Conservation (phyloP, 2,888 invertebrate species). For the Lasioglossum zephyrum region DNA sequence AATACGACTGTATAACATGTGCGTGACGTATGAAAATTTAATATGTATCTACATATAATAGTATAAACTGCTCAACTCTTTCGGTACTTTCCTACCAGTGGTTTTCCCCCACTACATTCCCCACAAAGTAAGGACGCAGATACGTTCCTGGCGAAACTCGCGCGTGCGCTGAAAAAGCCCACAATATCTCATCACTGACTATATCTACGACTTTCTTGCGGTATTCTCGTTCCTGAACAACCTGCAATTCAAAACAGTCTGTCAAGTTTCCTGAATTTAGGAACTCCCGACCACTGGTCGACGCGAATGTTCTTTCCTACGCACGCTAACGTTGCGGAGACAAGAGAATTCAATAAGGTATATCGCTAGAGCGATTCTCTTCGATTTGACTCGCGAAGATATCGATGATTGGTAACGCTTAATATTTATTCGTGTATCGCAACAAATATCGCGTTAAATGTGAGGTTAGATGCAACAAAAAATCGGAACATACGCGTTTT, state of each 20-base stretch:
- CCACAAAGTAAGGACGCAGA: too few relatives aligned
- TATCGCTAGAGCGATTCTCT: not conserved
- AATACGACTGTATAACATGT: too few relatives aligned
- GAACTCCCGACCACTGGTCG: not conserved
- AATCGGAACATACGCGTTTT: not conserved
- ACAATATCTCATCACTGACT: too few relatives aligned
- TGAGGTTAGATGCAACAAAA: slow-evolving; percentile 58
- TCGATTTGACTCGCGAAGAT: not conserved
- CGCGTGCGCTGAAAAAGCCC: too few relatives aligned
- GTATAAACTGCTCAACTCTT: too few relatives aligned
- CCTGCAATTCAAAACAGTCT: slow-evolving; percentile 48
- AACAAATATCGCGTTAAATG: slow-evolving; percentile 39
- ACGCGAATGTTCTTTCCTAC: not conserved
- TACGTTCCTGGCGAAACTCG: too few relatives aligned
- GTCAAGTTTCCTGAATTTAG: slow-evolving; percentile 8
- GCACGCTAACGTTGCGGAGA: not conserved
- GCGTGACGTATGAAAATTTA: too few relatives aligned
- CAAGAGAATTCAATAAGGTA: not conserved
- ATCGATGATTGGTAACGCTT: not conserved
- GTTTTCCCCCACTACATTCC: too few relatives aligned
- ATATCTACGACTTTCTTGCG: slow-evolving; percentile 31
- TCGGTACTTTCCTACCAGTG: too few relatives aligned
- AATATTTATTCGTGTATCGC: not conserved
- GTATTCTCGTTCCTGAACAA: slow-evolving; percentile 29
- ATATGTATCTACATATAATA: too few relatives aligned